Evolutionary conservation across 2,113 vertebrate species (phyloP).

Genomic region (Colistium nudipinnis): DNA sequence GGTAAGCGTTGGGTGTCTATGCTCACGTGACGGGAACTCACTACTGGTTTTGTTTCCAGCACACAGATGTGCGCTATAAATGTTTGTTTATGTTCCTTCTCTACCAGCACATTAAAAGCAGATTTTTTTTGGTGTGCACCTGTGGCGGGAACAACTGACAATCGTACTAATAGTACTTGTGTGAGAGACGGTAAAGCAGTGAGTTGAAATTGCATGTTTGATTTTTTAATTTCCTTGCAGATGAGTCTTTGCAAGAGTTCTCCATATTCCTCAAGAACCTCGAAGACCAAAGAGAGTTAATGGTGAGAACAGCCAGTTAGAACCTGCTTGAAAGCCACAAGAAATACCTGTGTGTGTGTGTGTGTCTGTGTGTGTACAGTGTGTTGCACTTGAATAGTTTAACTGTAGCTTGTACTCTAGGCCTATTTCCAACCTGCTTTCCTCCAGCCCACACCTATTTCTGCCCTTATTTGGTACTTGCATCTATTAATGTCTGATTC

Average conservation of each 20-base stretch:
- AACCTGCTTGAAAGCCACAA: constrained; percentile 45
- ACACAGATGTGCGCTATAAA: constrained; percentile 22
- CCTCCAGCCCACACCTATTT: constrained; percentile 12
- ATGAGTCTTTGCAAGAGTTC: constrained; percentile 95
- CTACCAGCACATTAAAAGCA: constrained; percentile 38
- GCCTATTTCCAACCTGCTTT: constrained; percentile 19
- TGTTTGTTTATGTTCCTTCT: constrained; percentile 48
- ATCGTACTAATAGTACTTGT: constrained; percentile 9
- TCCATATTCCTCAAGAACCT: constrained; percentile 93
- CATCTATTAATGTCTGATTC: constrained; percentile 36
- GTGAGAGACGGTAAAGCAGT: not conserved
- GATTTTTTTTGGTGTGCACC: constrained; percentile 5
- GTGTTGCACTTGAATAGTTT: constrained; percentile 2
- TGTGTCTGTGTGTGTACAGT: not conserved
- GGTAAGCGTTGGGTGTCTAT: constrained; percentile 81
- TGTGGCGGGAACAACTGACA: constrained; percentile 25
- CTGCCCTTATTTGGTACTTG: constrained; percentile 48
- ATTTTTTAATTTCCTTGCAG: constrained; percentile 74
- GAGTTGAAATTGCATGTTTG: constrained; percentile 5
- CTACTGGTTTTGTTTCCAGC: constrained; percentile 20
- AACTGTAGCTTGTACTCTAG: constrained; percentile 2
- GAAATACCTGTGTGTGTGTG: constrained; percentile 39
- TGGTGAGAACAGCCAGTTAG: constrained; percentile 85
- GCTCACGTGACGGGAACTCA: constrained; percentile 11
- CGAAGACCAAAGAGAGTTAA: constrained; percentile 96